Percentiles rank a stretch among this genome's conserved stretches.
Conservation (phyloP, 2,888 invertebrate genomes). For the Mimumesa dahlbomi region DNA sequence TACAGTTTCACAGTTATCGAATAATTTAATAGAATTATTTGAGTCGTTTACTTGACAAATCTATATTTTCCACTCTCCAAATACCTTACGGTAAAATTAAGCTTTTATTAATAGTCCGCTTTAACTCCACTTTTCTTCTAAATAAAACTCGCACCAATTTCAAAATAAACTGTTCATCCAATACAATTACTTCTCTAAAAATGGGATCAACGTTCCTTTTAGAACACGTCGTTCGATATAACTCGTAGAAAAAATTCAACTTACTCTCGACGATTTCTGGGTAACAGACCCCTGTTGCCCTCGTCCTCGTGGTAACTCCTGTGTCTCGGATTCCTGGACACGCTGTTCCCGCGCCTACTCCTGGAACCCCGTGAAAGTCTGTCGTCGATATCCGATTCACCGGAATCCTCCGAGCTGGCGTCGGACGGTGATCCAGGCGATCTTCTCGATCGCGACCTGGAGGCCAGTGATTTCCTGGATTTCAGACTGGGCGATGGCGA, state of each 20-base stretch:
- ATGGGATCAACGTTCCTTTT: too few relatives aligned
- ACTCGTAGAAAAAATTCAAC: conserved; percentile 15
- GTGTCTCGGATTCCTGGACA: conserved; percentile 63
- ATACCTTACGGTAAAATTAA: too few relatives aligned
- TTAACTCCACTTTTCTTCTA: too few relatives aligned
- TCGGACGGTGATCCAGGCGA: conserved; percentile 76
- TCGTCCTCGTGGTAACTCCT: conserved; percentile 71
- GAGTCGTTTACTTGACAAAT: too few relatives aligned
- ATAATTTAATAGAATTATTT: too few relatives aligned
- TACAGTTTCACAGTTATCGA: too few relatives aligned
- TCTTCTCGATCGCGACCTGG: conserved; percentile 81
- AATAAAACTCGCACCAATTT: too few relatives aligned
- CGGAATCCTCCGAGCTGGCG: conserved; percentile 80
- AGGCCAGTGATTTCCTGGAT: conserved; percentile 86
- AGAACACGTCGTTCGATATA: too few relatives aligned
- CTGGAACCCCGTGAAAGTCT: conserved; percentile 75
- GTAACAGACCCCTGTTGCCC: conserved; percentile 53
- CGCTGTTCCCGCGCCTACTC: conserved; percentile 74
- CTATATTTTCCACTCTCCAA: too few relatives aligned
- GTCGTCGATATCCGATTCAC: conserved; percentile 84
- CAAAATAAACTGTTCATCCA: too few relatives aligned
- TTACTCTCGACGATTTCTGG: conserved; percentile 72
- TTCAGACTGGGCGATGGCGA: conserved; percentile 86
- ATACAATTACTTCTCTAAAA: too few relatives aligned
- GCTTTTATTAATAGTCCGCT: too few relatives aligned